Percentiles rank a stretch among this genome's conserved stretches.
Conservation (phyloP, 2,113 vertebrate species). For the Catharus minimus region DNA sequence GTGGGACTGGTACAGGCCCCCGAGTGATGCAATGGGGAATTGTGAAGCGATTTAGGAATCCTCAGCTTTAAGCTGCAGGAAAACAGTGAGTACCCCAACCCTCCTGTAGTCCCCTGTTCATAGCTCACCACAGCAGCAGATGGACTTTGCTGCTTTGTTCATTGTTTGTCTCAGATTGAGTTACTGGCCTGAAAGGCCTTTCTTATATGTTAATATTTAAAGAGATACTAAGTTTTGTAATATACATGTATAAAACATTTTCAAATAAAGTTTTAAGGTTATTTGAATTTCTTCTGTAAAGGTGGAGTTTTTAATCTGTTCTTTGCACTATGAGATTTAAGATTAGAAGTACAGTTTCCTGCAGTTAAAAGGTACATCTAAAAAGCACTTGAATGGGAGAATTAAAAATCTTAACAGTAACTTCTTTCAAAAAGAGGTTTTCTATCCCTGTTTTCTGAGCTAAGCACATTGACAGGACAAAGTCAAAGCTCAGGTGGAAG, state of each 20-base stretch:
- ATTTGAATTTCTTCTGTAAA: neutral
- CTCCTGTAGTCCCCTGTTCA: fast-evolving
- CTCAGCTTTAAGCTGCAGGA: neutral
- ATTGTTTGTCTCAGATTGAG: fast-evolving
- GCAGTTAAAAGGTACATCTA: neutral
- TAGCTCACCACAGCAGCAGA: neutral
- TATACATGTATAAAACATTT: neutral
- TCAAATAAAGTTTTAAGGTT: conserved; percentile 2
- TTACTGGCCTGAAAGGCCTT: neutral
- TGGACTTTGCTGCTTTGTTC: neutral
- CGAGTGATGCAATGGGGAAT: fast-evolving
- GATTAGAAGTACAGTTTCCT: fast-evolving
- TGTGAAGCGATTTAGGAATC: too few species aligned
- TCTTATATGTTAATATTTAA: neutral
- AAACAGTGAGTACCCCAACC: fast-evolving
- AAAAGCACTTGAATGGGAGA: neutral
- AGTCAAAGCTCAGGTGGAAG: fast-evolving
- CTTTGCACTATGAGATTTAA: fast-evolving
- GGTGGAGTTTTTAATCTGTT: neutral
- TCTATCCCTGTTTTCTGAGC: fast-evolving
- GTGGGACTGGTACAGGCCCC: fast-evolving
- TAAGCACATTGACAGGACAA: neutral
- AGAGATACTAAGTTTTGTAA: neutral
- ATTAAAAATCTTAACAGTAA: neutral
- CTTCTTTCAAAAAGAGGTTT: fast-evolving